Percentiles rank a stretch among this genome's conserved stretches.
Conservation (phyloP, 2,888 invertebrate species). For the Notocelia uddmanniana region DNA sequence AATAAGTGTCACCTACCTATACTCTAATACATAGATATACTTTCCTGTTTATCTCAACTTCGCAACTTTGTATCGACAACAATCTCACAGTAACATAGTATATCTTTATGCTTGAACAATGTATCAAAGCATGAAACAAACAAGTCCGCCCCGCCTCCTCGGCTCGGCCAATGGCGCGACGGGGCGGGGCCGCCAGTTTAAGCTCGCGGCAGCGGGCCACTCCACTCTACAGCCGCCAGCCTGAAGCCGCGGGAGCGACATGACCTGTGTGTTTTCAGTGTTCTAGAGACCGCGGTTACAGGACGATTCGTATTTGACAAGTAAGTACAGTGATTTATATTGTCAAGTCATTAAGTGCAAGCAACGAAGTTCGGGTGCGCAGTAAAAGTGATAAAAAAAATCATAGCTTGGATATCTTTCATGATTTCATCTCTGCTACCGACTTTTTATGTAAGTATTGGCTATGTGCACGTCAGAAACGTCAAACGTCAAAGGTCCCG, state of each 20-base stretch:
- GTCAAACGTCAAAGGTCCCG: too few relatives aligned
- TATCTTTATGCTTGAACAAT: conserved; percentile 36
- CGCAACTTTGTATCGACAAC: conserved; percentile 6
- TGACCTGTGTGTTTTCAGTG: conserved; percentile 56
- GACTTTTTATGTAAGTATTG: too few relatives aligned
- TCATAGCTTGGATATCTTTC: too few relatives aligned
- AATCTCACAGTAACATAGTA: conserved; percentile 23
- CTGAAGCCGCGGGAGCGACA: conserved; percentile 66
- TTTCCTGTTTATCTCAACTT: conserved; percentile 12
- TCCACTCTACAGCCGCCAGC: conserved; percentile 70
- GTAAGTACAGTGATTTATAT: background rate
- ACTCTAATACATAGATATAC: background rate
- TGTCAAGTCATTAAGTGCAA: background rate
- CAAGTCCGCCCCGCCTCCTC: conserved; percentile 61
- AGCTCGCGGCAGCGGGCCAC: too few relatives aligned
- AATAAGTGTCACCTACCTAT: too few relatives aligned
- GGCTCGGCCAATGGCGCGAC: conserved; percentile 63
- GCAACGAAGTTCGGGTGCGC: conserved; percentile 26
- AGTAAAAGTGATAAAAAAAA: too few relatives aligned
- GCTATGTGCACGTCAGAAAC: too few relatives aligned
- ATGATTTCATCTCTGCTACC: too few relatives aligned
- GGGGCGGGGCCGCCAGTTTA: conserved; percentile 73
- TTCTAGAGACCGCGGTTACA: conserved; percentile 6
- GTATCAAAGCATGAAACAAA: conserved; percentile 49
- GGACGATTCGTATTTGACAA: background rate